Percentiles rank a stretch among this genome's conserved stretches.
Evolutionary conservation across 2,113 vertebrate genomes (phyloP).

Genomic region (Cyphomyrus discorhynchus): DNA sequence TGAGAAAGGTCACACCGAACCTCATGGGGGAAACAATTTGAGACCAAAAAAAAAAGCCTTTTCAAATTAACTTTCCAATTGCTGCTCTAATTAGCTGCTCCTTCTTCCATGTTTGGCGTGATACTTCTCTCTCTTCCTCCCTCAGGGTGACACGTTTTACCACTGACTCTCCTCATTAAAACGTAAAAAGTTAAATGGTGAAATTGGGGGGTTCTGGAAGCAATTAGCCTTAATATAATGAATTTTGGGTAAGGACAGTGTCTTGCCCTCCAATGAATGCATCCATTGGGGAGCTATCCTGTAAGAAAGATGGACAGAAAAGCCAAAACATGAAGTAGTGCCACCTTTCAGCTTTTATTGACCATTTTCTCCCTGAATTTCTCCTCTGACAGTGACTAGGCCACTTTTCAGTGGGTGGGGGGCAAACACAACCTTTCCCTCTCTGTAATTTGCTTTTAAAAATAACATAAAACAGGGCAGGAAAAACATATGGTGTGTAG

Average conservation of each 20-base stretch:
- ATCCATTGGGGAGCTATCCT: not conserved
- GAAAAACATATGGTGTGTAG: not conserved
- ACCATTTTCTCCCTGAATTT: not conserved
- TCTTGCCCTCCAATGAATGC: not conserved
- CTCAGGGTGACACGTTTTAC: not conserved
- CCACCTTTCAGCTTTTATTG: not conserved
- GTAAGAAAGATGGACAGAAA: not conserved
- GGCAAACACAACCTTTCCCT: not conserved
- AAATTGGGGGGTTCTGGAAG: constrained; percentile 26
- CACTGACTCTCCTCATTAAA: constrained; percentile 30
- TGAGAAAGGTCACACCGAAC: not conserved
- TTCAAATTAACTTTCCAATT: constrained; percentile 16
- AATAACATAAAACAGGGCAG: not conserved
- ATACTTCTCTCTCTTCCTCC: not conserved
- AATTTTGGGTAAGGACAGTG: constrained; percentile 11
- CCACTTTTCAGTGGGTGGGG: not conserved
- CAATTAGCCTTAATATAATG: constrained; percentile 37
- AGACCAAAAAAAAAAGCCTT: not conserved
- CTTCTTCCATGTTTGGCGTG: not conserved
- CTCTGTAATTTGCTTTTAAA: constrained; percentile 7
- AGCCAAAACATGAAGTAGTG: not conserved
- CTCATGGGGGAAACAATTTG: not conserved
- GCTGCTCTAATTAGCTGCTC: constrained; percentile 6
- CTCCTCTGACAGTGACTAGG: not conserved
- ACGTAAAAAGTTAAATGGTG: constrained; percentile 24